Conservation (phyloP, 2,888 invertebrate species). For the Sialis fuliginosa region DNA sequence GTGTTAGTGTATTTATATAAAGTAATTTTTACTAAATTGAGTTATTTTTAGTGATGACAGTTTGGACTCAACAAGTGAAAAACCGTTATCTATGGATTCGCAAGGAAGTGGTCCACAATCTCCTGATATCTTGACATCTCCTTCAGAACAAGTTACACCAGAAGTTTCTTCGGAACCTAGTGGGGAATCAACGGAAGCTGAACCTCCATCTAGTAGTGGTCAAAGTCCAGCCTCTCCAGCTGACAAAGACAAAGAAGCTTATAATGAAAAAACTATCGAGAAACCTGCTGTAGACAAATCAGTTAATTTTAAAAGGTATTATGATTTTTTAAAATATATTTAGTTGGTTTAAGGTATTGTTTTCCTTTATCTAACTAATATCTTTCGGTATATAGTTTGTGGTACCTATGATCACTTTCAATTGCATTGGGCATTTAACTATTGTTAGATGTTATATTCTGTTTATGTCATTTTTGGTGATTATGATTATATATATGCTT, state of each 20-base stretch:
- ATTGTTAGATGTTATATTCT: too few species aligned
- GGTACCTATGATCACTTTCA: too few species aligned
- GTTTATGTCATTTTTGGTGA: too few species aligned
- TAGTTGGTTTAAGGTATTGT: too few species aligned
- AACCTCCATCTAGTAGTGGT: not conserved
- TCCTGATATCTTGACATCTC: not conserved
- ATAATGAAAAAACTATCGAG: not conserved
- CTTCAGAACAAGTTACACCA: not conserved
- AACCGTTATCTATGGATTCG: constrained; percentile 10
- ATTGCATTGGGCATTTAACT: too few species aligned
- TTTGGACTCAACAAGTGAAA: constrained; percentile 25
- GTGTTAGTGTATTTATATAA: not conserved
- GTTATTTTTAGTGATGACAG: constrained; percentile 21
- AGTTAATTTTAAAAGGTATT: not conserved
- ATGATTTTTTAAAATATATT: not conserved
- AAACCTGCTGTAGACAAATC: not conserved
- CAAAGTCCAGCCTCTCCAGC: not conserved
- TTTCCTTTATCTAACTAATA: too few species aligned
- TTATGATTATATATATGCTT: too few species aligned
- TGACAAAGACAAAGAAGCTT: not conserved
- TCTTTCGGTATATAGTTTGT: too few species aligned
- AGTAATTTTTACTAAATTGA: not conserved
- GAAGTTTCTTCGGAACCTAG: not conserved
- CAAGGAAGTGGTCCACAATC: not conserved
- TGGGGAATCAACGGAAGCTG: not conserved